phyloP scores from a whole-genome alignment of 2,888 invertebrate genomes.

The Slavum lentiscoides region DNA sequence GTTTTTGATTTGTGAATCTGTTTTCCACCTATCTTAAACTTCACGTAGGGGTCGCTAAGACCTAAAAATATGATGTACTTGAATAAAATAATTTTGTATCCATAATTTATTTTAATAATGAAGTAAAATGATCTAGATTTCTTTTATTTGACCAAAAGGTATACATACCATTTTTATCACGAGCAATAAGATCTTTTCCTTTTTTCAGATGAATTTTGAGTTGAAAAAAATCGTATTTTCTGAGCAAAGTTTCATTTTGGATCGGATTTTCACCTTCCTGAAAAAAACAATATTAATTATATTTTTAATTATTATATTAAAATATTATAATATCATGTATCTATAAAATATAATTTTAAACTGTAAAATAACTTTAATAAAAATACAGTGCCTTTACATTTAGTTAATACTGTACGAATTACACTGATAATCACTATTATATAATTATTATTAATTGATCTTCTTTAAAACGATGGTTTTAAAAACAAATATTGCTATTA shows the following conservation, averaged over 20 bases:
- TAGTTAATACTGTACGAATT: too few relatives aligned
- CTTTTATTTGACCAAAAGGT: neutral
- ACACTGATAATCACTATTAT: too few relatives aligned
- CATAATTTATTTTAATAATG: neutral
- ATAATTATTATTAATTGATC: too few relatives aligned
- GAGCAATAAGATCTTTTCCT: slow-evolving; percentile 86
- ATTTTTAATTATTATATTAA: too few relatives aligned
- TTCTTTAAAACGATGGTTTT: too few relatives aligned
- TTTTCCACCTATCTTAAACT: slow-evolving; percentile 86
- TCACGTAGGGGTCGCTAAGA: slow-evolving; percentile 96
- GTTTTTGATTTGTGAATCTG: slow-evolving; percentile 92
- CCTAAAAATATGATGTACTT: slow-evolving; percentile 67
- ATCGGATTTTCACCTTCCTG: slow-evolving; percentile 69
- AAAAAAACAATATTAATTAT: slow-evolving; percentile 7
- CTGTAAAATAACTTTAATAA: too few relatives aligned
- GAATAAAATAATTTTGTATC: slow-evolving; percentile 7
- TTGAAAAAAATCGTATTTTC: slow-evolving; percentile 90
- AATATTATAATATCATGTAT: too few relatives aligned
- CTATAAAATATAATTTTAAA: too few relatives aligned
- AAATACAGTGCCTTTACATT: too few relatives aligned
- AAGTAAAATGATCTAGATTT: too few relatives aligned
- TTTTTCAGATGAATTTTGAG: slow-evolving; percentile 84
- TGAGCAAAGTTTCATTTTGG: slow-evolving; percentile 72
- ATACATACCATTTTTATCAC: slow-evolving; percentile 82
- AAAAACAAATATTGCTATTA: too few relatives aligned